These are phyloP conservation scores for Stichodactyla mertensii DNA, from an alignment of 64 coral and sea anemone genomes.

Conservation along the genomic window DNA sequence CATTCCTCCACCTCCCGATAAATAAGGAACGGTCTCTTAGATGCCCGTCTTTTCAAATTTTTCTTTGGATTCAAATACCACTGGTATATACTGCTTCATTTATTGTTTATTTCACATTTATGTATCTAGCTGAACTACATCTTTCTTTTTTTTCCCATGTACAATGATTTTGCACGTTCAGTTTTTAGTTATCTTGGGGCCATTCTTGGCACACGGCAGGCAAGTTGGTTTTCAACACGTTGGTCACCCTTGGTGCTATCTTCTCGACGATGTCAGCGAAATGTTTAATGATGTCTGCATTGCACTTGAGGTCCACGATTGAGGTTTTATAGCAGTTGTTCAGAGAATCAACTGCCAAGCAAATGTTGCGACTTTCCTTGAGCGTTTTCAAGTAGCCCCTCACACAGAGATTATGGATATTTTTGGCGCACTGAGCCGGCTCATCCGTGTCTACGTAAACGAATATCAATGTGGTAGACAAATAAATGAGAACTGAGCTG, in stretches of 20 bases:
- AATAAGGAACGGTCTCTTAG: no score
- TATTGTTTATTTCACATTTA: no score
- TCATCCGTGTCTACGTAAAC: neutral
- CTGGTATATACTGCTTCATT: no score
- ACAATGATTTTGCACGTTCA: no score
- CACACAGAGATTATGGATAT: neutral
- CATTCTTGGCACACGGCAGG: neutral
- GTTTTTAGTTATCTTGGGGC: neutral
- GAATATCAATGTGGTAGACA: no score
- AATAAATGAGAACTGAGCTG: no score
- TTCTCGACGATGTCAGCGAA: neutral
- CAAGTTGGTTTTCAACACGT: neutral
- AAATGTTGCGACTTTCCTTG: neutral
- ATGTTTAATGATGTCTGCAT: neutral
- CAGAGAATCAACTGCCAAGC: neutral
- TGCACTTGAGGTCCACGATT: neutral
- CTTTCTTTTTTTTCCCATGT: no score
- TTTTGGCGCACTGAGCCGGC: neutral
- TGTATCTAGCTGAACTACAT: no score
- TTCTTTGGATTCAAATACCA: no score
- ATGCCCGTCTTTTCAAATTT: no score
- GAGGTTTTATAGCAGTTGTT: neutral
- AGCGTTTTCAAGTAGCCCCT: neutral
- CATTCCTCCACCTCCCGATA: no score
- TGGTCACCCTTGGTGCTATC: neutral